These are phyloP conservation scores for Caenorhabditis sp. DNA, from an alignment of 2,888 invertebrate species.

Conservation along the genomic window DNA sequence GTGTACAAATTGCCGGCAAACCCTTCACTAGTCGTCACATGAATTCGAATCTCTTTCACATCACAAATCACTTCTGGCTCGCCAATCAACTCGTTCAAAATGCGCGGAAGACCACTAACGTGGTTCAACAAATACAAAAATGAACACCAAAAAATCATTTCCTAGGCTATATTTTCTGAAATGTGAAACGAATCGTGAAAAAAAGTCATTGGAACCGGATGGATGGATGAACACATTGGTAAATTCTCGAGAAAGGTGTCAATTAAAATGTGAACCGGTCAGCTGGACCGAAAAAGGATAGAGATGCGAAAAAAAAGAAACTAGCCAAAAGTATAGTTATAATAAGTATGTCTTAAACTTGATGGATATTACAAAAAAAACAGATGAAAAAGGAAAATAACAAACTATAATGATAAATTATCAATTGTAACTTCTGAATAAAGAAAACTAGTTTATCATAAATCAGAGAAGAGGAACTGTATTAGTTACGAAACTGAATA, in stretches of 20 bases:
- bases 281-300: conserved; percentile 1
- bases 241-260: not conserved
- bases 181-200: not conserved
- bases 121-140: too few species aligned
- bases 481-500: not conserved
- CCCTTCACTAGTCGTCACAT: conserved; percentile 45
- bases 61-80: conserved; percentile 58
- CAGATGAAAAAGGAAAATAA: not conserved
- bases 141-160: not conserved
- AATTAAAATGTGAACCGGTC: not conserved
- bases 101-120: conserved; percentile 11
- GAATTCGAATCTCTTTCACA: conserved; percentile 50
- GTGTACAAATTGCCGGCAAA: conserved; percentile 63
- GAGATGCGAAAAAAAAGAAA: not conserved
- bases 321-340: not conserved
- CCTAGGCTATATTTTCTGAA: not conserved
- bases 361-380: not conserved
- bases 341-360: not conserved
- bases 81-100: conserved; percentile 35
- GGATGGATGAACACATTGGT: not conserved
- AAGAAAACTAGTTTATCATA: not conserved
- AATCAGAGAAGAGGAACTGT: not conserved
- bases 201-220: not conserved
- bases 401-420: conserved; percentile 10
- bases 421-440: not conserved